These are phyloP conservation scores for Magallana nippona DNA, from an alignment of 2,888 invertebrate species.

Conservation along the genomic window DNA sequence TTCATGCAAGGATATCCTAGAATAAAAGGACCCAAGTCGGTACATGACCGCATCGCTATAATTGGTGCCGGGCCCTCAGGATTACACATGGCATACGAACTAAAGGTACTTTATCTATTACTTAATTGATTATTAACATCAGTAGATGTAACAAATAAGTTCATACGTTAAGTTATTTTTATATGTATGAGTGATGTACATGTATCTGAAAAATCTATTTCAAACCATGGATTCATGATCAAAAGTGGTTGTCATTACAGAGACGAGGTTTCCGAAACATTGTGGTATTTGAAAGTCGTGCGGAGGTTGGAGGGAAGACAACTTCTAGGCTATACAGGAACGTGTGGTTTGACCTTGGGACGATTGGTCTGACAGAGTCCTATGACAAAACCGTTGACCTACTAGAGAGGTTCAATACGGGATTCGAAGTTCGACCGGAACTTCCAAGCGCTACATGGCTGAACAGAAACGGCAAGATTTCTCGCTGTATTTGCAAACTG, in stretches of 20 bases:
- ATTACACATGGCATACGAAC: constrained; percentile 11
- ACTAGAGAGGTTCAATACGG: background rate
- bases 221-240: too few species aligned
- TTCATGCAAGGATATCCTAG: constrained; percentile 12
- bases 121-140: too few species aligned
- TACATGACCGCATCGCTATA: background rate
- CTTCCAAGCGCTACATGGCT: background rate
- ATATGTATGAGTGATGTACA: too few species aligned
- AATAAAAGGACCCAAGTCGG: background rate
- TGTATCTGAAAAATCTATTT: too few species aligned
- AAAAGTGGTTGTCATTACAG: background rate
- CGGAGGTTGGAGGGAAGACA: background rate
- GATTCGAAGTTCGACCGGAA: background rate
- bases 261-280: background rate
- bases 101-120: background rate
- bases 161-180: too few species aligned
- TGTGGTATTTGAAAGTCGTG: constrained; percentile 17
- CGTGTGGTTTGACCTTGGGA: background rate
- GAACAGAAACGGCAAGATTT: background rate
- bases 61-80: background rate
- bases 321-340: background rate
- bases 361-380: background rate
- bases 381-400: background rate
- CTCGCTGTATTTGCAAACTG: background rate
- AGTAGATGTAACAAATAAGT: too few species aligned